Conservation (phyloP, 2,888 invertebrate species). For the Sylvicola cinctus region DNA sequence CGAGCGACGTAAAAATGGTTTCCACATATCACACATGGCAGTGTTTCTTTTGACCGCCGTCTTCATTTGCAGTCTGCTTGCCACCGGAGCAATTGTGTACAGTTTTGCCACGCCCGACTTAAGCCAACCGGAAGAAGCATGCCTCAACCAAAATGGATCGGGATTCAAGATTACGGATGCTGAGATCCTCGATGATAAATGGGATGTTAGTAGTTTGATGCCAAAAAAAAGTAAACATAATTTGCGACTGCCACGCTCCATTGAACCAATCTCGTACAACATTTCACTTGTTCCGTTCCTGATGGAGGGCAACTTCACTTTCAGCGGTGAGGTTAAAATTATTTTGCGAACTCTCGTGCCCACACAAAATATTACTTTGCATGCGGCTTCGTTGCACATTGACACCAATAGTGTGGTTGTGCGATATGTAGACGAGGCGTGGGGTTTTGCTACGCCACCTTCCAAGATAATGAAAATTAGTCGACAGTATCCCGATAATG, state of each 20-base stretch:
- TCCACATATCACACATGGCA: conserved; percentile 42
- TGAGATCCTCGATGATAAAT: no score
- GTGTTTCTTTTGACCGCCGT: conserved; percentile 37
- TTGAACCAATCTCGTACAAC: conserved; percentile 47
- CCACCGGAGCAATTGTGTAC: conserved; percentile 54
- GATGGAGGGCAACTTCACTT: conserved; percentile 55
- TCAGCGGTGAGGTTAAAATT: conserved; percentile 47
- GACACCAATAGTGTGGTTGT: conserved; percentile 32
- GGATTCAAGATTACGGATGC: no score
- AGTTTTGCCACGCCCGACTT: conserved; percentile 48
- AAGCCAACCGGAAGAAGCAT: conserved; percentile 11
- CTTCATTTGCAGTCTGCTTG: conserved; percentile 41
- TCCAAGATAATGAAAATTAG: conserved; percentile 9
- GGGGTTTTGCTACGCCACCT: conserved; percentile 18
- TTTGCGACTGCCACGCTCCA: conserved; percentile 45
- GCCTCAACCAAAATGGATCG: conserved; percentile 3
- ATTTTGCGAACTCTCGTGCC: conserved; percentile 36
- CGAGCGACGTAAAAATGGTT: conserved; percentile 21
- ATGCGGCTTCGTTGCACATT: conserved; percentile 48
- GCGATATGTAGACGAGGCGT: conserved; percentile 11
- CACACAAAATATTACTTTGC: conserved; percentile 49
- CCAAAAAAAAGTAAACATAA: conserved; percentile 12
- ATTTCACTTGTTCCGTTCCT: conserved; percentile 52
- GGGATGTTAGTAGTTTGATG: no score
- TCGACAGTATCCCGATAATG: conserved; percentile 24